Evolutionary conservation across 2,113 vertebrate genomes (phyloP).

Genomic region (human (Homo sapiens)): GRCh38 chr5:120382001-120382500

Average conservation of each 20-base stretch:
- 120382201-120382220: background rate
- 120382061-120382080: background rate
- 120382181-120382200: too few species aligned
- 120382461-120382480: background rate
- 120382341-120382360: background rate
- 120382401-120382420: background rate
- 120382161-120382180: too few species aligned
- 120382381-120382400: background rate
- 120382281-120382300: background rate
- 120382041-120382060: background rate
- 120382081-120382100: background rate
- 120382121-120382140: background rate
- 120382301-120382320: background rate
- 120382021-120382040: background rate
- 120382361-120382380: background rate
- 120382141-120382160: background rate
- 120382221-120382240: background rate
- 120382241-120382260: background rate
- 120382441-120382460: background rate
- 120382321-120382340: background rate
- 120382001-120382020: background rate
- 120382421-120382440: background rate
- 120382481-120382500: background rate
- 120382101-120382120: background rate
- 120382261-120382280: background rate